Evolutionary conservation across 92 coral and sea anemone species (phyloP).

Genomic region (Phenganax stokvisi): DNA sequence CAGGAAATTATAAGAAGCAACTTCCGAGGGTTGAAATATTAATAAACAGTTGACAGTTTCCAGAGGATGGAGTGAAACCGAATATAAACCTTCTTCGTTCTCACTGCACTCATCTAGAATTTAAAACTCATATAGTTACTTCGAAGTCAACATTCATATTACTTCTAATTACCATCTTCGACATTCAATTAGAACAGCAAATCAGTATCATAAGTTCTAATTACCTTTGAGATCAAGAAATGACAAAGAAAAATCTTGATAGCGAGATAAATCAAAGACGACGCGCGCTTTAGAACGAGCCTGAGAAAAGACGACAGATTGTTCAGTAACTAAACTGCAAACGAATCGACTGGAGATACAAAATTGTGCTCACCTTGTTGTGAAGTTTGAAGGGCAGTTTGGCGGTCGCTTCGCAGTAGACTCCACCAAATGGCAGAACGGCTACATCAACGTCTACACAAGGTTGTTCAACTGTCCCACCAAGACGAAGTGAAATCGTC

Average conservation of each 20-base stretch:
- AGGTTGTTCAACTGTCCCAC: slow-evolving; percentile 95
- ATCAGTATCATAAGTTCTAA: slow-evolving; percentile 30
- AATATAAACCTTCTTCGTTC: slow-evolving; percentile 69
- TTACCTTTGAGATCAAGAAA: slow-evolving; percentile 67
- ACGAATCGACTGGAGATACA: background rate
- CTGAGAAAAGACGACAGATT: slow-evolving; percentile 31
- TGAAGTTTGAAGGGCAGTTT: slow-evolving; percentile 61
- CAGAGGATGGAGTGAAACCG: slow-evolving; percentile 53
- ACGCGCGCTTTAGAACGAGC: slow-evolving; percentile 83
- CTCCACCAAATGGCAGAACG: slow-evolving; percentile 79
- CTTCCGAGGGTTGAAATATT: slow-evolving; percentile 91
- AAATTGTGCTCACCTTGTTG: slow-evolving; percentile 56
- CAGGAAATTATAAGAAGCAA: slow-evolving; percentile 87
- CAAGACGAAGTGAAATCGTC: slow-evolving; percentile 76
- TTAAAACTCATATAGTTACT: background rate
- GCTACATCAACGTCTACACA: slow-evolving; percentile 94
- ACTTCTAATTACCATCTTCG: too few species aligned
- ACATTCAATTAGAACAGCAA: too few species aligned
- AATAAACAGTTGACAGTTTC: slow-evolving; percentile 67
- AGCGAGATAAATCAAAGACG: slow-evolving; percentile 76
- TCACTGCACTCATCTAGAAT: slow-evolving; percentile 53
- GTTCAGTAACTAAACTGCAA: background rate
- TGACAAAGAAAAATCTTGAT: slow-evolving; percentile 74
- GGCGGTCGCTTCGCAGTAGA: slow-evolving; percentile 88
- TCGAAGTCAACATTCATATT: background rate